Percentiles rank a stretch among this genome's conserved stretches.
These are phyloP conservation scores for Rhinopomastus cyanomelas DNA, from an alignment of 2,113 vertebrate species.

Conservation along the genomic window DNA sequence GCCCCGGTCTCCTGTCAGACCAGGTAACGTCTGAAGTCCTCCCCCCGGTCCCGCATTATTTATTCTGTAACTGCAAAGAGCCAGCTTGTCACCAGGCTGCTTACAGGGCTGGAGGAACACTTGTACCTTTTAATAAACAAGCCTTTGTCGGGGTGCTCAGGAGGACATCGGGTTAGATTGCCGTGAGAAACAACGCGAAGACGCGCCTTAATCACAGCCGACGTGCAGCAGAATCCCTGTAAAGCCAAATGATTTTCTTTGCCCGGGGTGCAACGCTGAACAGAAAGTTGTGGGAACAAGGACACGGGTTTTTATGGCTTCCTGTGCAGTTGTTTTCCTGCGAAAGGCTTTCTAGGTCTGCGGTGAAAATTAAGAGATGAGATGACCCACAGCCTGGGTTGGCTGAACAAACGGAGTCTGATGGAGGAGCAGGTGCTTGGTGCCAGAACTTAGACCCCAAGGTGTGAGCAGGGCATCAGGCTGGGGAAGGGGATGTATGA, in stretches of 20 bases:
- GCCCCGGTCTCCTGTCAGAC: not conserved
- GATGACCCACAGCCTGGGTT: not conserved
- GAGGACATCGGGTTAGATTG: not conserved
- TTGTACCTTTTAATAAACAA: conserved; percentile 56
- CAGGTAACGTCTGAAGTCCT: not conserved
- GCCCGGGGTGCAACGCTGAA: not conserved
- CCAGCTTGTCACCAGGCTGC: not conserved
- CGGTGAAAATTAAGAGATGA: not conserved
- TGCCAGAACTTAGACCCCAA: not conserved
- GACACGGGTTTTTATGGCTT: not conserved
- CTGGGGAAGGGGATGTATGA: fast-evolving
- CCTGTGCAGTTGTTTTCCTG: not conserved
- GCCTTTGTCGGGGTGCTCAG: not conserved
- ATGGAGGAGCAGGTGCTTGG: not conserved
- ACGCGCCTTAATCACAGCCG: conserved; percentile 6
- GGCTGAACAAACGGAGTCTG: not conserved
- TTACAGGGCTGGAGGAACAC: not conserved
- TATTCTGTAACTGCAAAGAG: not conserved
- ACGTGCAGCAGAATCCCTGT: conserved; percentile 13
- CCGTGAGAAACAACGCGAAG: not conserved
- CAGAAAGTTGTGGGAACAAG: not conserved
- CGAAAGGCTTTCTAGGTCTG: not conserved
- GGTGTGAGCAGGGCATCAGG: fast-evolving
- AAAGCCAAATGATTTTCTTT: conserved; percentile 32
- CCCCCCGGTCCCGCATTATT: not conserved